Conservation (phyloP, 2,113 vertebrate species). For the Xyrauchen texanus region DNA sequence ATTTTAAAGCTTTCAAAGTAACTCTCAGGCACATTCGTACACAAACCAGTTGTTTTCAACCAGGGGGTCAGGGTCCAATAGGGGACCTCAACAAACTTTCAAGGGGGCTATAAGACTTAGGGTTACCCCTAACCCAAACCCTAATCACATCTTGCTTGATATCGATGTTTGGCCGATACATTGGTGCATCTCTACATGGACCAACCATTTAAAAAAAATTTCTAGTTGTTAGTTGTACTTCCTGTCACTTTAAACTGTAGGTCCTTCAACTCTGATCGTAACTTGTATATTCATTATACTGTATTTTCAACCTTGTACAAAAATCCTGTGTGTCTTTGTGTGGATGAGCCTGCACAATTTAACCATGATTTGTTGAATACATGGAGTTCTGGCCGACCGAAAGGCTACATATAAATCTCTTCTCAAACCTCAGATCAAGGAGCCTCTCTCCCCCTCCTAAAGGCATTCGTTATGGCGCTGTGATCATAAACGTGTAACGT, state of each 20-base stretch:
- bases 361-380: slow-evolving; percentile 37
- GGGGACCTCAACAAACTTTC: no score
- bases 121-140: no score
- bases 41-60: no score
- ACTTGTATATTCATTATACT: neutral
- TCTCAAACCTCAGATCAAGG: neutral
- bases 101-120: no score
- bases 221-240: neutral
- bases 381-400: slow-evolving; percentile 6
- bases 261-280: no score
- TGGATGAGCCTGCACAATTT: slow-evolving; percentile 1
- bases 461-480: slow-evolving; percentile 35
- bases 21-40: no score
- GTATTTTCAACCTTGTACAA: neutral
- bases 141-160: no score
- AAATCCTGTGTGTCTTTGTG: neutral
- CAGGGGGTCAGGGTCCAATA: no score
- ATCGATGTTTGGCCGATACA: no score
- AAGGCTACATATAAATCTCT: slow-evolving; percentile 14
- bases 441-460: slow-evolving; percentile 29
- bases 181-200: no score
- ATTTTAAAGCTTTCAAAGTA: neutral
- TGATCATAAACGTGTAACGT: slow-evolving; percentile 40
- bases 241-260: neutral
- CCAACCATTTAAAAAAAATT: no score